Evolutionary conservation across 2,888 invertebrate genomes (phyloP), one percentile per base, ranked within the genome.

Genomic region (Belgica antarctica): DNA sequence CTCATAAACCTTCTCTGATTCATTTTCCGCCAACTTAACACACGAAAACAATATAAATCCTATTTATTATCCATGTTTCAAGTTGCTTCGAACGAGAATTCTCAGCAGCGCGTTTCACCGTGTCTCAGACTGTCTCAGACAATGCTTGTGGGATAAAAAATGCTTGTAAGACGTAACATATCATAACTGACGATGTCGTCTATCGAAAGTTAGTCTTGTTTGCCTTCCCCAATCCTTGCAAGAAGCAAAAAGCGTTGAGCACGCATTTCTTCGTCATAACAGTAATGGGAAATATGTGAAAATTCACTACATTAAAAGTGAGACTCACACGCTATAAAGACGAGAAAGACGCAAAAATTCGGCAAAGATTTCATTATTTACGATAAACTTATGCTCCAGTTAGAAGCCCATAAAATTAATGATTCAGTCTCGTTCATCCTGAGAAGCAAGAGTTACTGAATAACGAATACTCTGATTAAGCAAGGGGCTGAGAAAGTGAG

Each of bases 11-110:
- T 52, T 24, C 24, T 25, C 65, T 47, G 25, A 46, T 66, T 66
- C 65, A 17, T 27, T 27, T 47, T 66, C 47, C 47, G 27, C 28
- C 52, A 52, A 22, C 52, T 68, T 57, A 57, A 4, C 34, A 22
- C 68, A 68, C 68, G 68, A 68, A 68, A 68, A 68, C 68, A 68
- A 68, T 68, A 52, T 68, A 68, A 68, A 68, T 68, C 68, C 68
- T 68, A 47, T 47, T 66, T 66, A 66, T 66, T 66, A 66, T 52
- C 52, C 52, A 22, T 52, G 52, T 52, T 52, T 52, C 52, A 52
- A 52, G 52, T 52, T 52, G 4, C 3, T n/a, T n/a, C 10, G 41
- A n/a, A 41, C 7, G 41, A 10, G 10, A 31, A 10, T 41, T 52
- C 52, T 52, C 2, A 17, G 52, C 41, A 41, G 34, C 8, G 22